phyloP scores from a whole-genome alignment of 2,888 invertebrate genomes.

The Eupelmus urozonus region DNA sequence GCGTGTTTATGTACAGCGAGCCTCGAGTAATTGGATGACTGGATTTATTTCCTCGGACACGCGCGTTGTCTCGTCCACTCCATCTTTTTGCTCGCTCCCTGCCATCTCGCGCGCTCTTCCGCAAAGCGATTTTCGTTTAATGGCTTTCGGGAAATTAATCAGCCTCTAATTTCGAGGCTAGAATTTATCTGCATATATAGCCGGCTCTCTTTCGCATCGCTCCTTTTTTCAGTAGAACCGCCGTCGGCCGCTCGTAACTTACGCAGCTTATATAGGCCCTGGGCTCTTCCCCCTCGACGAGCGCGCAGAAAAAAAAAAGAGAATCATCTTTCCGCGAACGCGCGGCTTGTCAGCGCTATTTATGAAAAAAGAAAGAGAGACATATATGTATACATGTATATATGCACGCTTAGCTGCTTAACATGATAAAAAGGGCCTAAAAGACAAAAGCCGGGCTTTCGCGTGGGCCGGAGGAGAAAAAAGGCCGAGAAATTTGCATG shows the following conservation, averaged over 20 bases:
- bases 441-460: slow-evolving; percentile 28
- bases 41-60: slow-evolving; percentile 30
- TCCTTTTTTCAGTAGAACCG: no score
- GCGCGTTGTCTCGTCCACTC: slow-evolving; percentile 9
- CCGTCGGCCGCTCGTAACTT: no score
- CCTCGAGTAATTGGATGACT: slow-evolving; percentile 37
- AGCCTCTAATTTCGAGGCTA: slow-evolving; percentile 1
- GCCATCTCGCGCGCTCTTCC: slow-evolving; percentile 43
- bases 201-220: no score
- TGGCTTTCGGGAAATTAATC: slow-evolving; percentile 49
- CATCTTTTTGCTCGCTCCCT: slow-evolving; percentile 18
- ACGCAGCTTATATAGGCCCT: no score
- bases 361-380: slow-evolving; percentile 8
- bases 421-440: slow-evolving; percentile 4
- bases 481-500: slow-evolving; percentile 40
- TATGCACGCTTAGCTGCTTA: not conserved
- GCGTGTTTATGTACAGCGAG: not conserved
- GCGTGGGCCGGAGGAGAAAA: slow-evolving; percentile 15
- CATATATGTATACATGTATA: no score
- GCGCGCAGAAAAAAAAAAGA: no score
- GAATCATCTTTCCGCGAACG: not conserved
- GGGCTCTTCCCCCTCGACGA: no score
- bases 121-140: slow-evolving; percentile 55
- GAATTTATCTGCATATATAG: no score
- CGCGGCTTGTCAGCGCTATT: slow-evolving; percentile 3